Evolutionary conservation across 2,797 vertebrate genomes (phyloP).

Genomic region (Gymnopithys bicolor): DNA sequence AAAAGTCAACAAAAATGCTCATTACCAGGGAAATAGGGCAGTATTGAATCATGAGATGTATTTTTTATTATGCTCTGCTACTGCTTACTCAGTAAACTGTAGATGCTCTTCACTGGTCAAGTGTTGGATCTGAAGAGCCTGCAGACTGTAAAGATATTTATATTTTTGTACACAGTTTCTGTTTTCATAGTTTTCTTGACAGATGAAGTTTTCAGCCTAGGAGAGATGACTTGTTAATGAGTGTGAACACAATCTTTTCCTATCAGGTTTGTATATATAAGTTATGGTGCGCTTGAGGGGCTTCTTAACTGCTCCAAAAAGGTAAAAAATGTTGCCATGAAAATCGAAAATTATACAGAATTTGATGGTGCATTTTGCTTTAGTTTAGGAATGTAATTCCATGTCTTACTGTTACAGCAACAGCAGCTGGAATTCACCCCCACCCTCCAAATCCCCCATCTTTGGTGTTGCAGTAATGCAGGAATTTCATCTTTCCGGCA

Average conservation of each 20-base stretch:
- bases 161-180: slow-evolving; percentile 81
- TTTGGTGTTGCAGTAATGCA: slow-evolving; percentile 42
- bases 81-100: slow-evolving; percentile 76
- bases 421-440: slow-evolving; percentile 10
- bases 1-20: slow-evolving; percentile 71
- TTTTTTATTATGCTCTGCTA: slow-evolving; percentile 80
- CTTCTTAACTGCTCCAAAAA: slow-evolving; percentile 68
- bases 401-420: slow-evolving; percentile 30
- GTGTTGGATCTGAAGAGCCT: slow-evolving; percentile 69
- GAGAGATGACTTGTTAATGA: slow-evolving; percentile 77
- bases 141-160: slow-evolving; percentile 83
- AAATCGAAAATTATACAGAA: slow-evolving; percentile 39
- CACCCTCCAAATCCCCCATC: background rate
- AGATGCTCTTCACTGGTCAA: slow-evolving; percentile 68
- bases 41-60: slow-evolving; percentile 81
- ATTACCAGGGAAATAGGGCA: slow-evolving; percentile 80
- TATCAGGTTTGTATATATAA: slow-evolving; percentile 77
- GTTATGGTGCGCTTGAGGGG: slow-evolving; percentile 74
- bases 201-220: slow-evolving; percentile 77
- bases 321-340: slow-evolving; percentile 54
- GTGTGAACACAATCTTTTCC: slow-evolving; percentile 78
- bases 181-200: slow-evolving; percentile 82
- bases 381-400: slow-evolving; percentile 62
- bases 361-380: slow-evolving; percentile 60
- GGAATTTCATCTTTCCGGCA: slow-evolving; percentile 23